phyloP scores from a whole-genome alignment of 2,113 vertebrate species.

The Neodontobutis hainanensis region DNA sequence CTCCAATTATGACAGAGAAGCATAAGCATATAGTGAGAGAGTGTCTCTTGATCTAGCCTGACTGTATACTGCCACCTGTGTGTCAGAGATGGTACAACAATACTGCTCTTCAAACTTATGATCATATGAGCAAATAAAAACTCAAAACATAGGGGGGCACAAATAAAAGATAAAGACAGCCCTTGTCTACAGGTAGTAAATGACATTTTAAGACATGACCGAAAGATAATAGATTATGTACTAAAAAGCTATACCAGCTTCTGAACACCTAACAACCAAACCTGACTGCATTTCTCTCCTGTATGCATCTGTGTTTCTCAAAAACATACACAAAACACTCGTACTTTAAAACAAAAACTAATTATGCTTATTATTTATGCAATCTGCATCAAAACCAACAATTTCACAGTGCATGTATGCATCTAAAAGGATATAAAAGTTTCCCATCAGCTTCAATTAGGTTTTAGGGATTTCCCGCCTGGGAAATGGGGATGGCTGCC shows the following conservation, averaged over 20 bases:
- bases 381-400: constrained; percentile 43
- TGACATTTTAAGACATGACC: too few relatives aligned
- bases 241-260: constrained; percentile 80
- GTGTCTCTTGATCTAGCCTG: constrained; percentile 80
- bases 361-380: constrained; percentile 14
- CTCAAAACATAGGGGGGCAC: constrained; percentile 51
- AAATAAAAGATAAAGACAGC: constrained; percentile 5
- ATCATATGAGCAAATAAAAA: constrained; percentile 72
- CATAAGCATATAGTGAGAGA: constrained; percentile 22
- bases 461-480: constrained; percentile 53
- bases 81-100: constrained; percentile 84
- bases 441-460: constrained; percentile 36
- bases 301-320: constrained; percentile 81
- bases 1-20: constrained; percentile 5
- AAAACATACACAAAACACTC: constrained; percentile 55
- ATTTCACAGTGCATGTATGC: constrained; percentile 26
- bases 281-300: constrained; percentile 71
- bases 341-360: constrained; percentile 33
- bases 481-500: constrained; percentile 45
- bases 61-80: constrained; percentile 99
- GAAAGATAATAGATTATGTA: too few relatives aligned
- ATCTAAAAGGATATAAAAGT: constrained; percentile 28
- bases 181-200: too few relatives aligned
- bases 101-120: constrained; percentile 55
- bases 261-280: constrained; percentile 91